Percentiles rank a stretch among this genome's conserved stretches.
These are phyloP conservation scores for Lithobius niger DNA, from an alignment of 1,140 invertebrate species.

Conservation along the genomic window DNA sequence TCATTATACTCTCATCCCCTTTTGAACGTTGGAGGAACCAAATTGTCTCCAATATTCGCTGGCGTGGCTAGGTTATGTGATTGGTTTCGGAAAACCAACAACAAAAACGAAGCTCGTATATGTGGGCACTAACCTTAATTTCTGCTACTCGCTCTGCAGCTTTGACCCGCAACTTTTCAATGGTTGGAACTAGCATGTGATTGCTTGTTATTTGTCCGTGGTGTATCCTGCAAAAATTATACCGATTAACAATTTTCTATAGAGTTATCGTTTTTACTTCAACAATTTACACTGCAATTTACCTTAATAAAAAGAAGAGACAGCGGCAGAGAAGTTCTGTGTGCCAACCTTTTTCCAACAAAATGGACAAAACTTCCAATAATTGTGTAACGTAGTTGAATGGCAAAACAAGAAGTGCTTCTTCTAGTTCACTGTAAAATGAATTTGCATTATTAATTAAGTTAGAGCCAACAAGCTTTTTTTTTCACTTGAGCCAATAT, in stretches of 20 bases:
- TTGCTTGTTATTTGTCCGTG: slow-evolving; percentile 64
- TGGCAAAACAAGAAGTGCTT: slow-evolving; percentile 70
- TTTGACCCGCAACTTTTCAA: slow-evolving; percentile 50
- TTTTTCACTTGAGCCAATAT: not conserved
- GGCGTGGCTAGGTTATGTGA: no score
- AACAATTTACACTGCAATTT: slow-evolving; percentile 8
- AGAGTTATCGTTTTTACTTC: not conserved
- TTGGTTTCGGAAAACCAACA: no score
- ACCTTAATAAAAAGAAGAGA: slow-evolving; percentile 61
- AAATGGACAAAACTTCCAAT: slow-evolving; percentile 49
- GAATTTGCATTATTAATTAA: not conserved
- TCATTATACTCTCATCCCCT: no score
- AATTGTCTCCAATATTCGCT: no score
- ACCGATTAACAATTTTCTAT: not conserved
- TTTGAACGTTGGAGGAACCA: no score
- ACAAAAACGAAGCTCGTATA: no score
- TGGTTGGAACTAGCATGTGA: slow-evolving; percentile 46
- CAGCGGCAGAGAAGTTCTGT: slow-evolving; percentile 61
- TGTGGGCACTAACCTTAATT: not conserved
- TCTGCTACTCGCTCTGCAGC: slow-evolving; percentile 39
- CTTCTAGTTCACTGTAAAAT: slow-evolving; percentile 68
- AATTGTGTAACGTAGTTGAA: slow-evolving; percentile 67
- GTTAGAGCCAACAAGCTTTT: not conserved
- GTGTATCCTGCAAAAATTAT: slow-evolving; percentile 45
- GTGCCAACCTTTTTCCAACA: slow-evolving; percentile 51